Evolutionary conservation across 1,140 invertebrate genomes (phyloP).

Genomic region (Manduca sexta): DNA sequence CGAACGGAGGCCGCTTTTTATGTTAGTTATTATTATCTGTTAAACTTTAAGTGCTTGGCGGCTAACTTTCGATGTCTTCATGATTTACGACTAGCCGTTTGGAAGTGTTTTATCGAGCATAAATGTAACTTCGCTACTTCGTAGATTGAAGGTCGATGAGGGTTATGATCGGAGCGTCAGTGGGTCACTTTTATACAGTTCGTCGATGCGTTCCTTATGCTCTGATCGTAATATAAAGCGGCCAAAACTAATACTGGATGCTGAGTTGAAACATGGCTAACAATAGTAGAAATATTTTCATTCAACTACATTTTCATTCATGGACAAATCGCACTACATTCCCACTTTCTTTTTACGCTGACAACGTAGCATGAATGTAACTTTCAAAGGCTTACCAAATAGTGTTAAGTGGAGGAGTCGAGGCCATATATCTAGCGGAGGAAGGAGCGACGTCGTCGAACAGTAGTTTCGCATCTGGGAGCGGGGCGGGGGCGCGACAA

Average conservation of each 20-base stretch:
- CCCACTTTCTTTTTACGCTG: too few relatives aligned
- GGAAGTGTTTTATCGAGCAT: constrained; percentile 71
- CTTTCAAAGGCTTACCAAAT: constrained; percentile 9
- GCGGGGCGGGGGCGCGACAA: constrained; percentile 28
- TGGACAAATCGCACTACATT: too few relatives aligned
- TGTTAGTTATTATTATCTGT: constrained; percentile 68
- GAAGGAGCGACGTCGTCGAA: constrained; percentile 51
- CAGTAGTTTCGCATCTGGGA: constrained; percentile 56
- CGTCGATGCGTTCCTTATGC: too few relatives aligned
- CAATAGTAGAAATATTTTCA: too few relatives aligned
- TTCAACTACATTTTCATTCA: too few relatives aligned
- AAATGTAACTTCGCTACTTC: constrained; percentile 67
- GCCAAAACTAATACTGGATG: too few relatives aligned
- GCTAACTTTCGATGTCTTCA: constrained; percentile 68
- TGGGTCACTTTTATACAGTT: constrained; percentile 47
- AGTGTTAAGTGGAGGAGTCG: constrained; percentile 18
- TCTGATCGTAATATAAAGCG: not conserved
- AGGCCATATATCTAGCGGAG: constrained; percentile 26
- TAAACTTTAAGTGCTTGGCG: constrained; percentile 70
- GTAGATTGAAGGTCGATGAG: constrained; percentile 63
- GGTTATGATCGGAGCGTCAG: constrained; percentile 30
- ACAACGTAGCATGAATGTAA: too few relatives aligned
- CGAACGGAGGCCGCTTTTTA: constrained; percentile 50
- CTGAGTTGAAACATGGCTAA: too few relatives aligned
- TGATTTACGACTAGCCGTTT: constrained; percentile 67